Conservation (phyloP, 2,113 vertebrate species). For the Pantherophis guttatus region DNA sequence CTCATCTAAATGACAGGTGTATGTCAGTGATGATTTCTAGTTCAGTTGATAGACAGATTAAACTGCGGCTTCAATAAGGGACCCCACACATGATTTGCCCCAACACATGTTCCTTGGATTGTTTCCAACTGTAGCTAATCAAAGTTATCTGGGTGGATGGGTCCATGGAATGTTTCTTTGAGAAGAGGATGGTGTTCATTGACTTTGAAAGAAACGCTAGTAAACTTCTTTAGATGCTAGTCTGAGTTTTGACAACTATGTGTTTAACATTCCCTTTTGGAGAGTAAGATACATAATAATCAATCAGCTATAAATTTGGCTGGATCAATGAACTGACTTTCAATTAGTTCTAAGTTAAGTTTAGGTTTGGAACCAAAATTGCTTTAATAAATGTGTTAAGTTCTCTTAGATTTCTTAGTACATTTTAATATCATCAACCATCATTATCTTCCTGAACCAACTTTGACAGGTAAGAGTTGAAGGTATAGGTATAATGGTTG, state of each 20-base stretch:
- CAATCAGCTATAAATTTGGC: neutral
- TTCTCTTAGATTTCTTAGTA: neutral
- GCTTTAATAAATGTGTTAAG: neutral
- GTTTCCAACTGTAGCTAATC: neutral
- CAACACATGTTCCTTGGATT: neutral
- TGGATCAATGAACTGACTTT: neutral
- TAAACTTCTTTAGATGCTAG: neutral
- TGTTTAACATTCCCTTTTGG: neutral
- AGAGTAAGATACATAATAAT: neutral
- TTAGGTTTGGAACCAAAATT: neutral
- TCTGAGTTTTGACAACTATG: neutral
- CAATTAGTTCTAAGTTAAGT: neutral
- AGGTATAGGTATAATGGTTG: neutral
- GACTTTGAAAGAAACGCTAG: neutral
- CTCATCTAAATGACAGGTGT: neutral
- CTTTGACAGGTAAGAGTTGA: neutral
- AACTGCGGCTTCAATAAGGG: neutral
- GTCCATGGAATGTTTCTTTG: neutral
- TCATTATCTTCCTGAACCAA: neutral
- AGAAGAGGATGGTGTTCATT: neutral
- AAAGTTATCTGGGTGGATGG: neutral
- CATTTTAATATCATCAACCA: neutral
- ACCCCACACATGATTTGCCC: neutral
- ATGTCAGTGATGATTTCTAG: neutral
- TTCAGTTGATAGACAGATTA: neutral